phyloP scores from a whole-genome alignment of 2,888 invertebrate species.

The Parnassius glacialis region DNA sequence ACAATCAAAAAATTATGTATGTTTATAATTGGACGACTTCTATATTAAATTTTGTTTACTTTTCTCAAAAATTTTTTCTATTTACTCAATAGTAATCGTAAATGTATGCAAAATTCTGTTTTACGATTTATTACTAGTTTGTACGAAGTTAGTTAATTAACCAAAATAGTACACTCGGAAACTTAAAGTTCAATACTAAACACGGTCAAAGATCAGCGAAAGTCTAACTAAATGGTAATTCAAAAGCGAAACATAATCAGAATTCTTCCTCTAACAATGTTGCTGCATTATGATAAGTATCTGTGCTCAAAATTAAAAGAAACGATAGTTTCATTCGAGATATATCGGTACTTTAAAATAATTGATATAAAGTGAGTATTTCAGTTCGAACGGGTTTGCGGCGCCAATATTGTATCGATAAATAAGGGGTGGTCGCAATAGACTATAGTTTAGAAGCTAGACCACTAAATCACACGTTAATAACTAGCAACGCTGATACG shows the following conservation, averaged over 20 bases:
- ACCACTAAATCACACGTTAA: conserved; percentile 73
- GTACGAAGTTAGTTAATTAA: conserved; percentile 23
- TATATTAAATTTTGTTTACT: too few species aligned
- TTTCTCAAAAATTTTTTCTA: too few species aligned
- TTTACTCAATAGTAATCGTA: too few species aligned
- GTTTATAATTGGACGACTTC: too few species aligned
- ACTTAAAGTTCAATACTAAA: conserved; percentile 25
- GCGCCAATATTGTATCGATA: conserved; percentile 56
- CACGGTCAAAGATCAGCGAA: conserved; percentile 23
- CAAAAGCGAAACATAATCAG: conserved; percentile 18
- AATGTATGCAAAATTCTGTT: too few species aligned
- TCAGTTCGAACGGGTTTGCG: conserved; percentile 37
- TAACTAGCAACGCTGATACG: conserved; percentile 69
- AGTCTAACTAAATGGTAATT: conserved; percentile 25
- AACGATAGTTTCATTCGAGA: background rate
- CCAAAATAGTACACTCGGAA: conserved; percentile 15
- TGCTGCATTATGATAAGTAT: conserved; percentile 4
- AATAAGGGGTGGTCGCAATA: conserved; percentile 64
- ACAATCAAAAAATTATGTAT: too few species aligned
- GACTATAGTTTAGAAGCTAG: conserved; percentile 43
- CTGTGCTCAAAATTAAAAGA: background rate
- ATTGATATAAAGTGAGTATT: conserved; percentile 36
- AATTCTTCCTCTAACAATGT: conserved; percentile 15
- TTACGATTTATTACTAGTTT: conserved; percentile 1
- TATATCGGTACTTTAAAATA: conserved; percentile 33